Base-by-base conservation (phyloP, 2,113 vertebrate genomes). In the Myanophis thanlyinensis region DNA sequence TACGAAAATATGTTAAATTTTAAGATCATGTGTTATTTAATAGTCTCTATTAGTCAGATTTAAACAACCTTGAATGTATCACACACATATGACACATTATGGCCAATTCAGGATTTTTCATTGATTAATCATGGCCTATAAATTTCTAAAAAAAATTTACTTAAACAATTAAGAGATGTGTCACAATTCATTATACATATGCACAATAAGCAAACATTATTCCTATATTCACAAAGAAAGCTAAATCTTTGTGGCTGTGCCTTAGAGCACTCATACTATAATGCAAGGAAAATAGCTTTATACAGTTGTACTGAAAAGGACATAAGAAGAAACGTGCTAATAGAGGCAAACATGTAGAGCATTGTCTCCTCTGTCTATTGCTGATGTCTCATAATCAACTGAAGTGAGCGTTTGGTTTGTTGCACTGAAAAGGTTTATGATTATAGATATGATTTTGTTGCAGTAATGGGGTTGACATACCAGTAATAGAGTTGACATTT, bases 401-500 rank as follows among this genome's bases (percentile, higher is more conserved):
- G 67, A 89, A 85, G 54, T 44, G 87, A 62, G 62, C n/a, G 73
- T 2, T 1, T 92, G 25, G 7, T 95, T 93, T 95, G 96, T 95
- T 95, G 93, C 88, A 46, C 48, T 93, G 93, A 27, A 90, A 85
- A 95, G 94, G 54, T 87, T 94, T 95, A 87, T 90, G 92, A 86
- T 93, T 93, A 93, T 62, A 62, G 46, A 44, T 80, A 93, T 46
- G 88, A 93, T 59, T 59, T 59, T 86, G 73, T 59, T 90, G 46
- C 96, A 80, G 95, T 97, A 97, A 97, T 96, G 93, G 97, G 96
- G 94, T 97, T 97, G 97, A 97, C 96, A 97, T 22, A 49, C 80
- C 96, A 84, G 96, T 97, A 97, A 97, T 96, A 94, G 97, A 97
- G 95, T 97, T 97, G 97, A 97, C 96, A 97, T 96, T 97, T 97